Evolutionary conservation across 2,888 invertebrate genomes (phyloP).

Genomic region (Oxyteleia sp.): DNA sequence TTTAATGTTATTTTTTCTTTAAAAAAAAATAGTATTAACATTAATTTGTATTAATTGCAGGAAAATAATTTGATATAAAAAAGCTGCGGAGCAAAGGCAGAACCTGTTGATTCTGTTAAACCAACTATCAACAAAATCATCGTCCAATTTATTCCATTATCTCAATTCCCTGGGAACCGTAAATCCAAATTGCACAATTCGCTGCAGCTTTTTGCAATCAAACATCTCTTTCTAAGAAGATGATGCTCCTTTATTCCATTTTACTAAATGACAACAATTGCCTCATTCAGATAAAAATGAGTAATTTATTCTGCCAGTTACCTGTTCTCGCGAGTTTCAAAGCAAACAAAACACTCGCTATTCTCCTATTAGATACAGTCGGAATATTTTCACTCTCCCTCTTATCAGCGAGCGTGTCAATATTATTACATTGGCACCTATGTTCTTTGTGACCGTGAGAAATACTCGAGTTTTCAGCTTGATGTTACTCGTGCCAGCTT

Average conservation of each 20-base stretch:
- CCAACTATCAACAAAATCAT: too few relatives aligned
- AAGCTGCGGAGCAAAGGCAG: too few relatives aligned
- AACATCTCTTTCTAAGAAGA: not conserved
- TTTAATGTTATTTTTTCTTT: too few relatives aligned
- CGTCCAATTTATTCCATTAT: too few relatives aligned
- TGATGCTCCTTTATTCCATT: not conserved
- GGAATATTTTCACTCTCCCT: conserved; percentile 24
- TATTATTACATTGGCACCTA: conserved; percentile 50
- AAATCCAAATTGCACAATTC: too few relatives aligned
- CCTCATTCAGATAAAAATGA: conserved; percentile 6
- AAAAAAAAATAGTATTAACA: too few relatives aligned
- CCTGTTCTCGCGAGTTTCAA: conserved; percentile 22
- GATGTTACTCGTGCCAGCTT: not conserved
- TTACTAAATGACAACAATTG: not conserved
- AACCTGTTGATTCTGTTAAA: too few relatives aligned
- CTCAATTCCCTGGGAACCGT: too few relatives aligned
- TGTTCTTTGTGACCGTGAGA: conserved; percentile 40
- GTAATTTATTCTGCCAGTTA: conserved; percentile 21
- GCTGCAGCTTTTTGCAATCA: not conserved
- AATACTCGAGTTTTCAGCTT: conserved; percentile 9
- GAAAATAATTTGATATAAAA: too few relatives aligned
- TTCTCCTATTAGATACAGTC: conserved; percentile 25
- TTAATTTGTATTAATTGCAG: too few relatives aligned
- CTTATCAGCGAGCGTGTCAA: conserved; percentile 52
- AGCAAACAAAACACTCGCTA: conserved; percentile 7